A percentile compares a stretch with the other conserved stretches of the same genome.
phyloP scores from a whole-genome alignment of 2,888 invertebrate species.

The Clusia tigrina region DNA sequence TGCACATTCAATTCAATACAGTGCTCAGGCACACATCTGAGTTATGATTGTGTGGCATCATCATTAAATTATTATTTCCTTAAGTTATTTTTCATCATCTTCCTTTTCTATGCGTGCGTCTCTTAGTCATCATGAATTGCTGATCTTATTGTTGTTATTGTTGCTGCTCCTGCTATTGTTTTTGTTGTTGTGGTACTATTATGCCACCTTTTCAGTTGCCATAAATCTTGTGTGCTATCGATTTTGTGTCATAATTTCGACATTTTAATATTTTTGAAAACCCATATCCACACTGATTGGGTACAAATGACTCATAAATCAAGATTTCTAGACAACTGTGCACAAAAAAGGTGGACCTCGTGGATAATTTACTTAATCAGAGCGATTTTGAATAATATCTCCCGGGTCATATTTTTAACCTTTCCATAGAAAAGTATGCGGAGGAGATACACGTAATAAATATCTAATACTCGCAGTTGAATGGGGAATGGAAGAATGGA shows the following conservation, averaged over 20 bases:
- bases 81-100: conserved; percentile 37
- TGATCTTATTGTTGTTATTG: conserved; percentile 7
- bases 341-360: too few relatives aligned
- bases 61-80: conserved; percentile 55
- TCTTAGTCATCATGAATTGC: neutral
- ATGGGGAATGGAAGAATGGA: too few relatives aligned
- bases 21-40: neutral
- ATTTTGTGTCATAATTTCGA: neutral
- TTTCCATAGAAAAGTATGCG: too few relatives aligned
- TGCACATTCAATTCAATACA: neutral
- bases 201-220: neutral
- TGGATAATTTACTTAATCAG: too few relatives aligned
- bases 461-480: too few relatives aligned
- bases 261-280: too few relatives aligned
- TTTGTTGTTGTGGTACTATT: conserved; percentile 15
- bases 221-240: conserved; percentile 15
- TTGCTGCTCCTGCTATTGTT: conserved; percentile 13
- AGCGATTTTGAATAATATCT: too few relatives aligned
- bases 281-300: too few relatives aligned
- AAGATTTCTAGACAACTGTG: too few relatives aligned
- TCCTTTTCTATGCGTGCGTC: conserved; percentile 8
- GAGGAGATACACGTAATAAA: too few relatives aligned
- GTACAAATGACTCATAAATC: too few relatives aligned
- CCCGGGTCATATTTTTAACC: too few relatives aligned
- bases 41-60: conserved; percentile 38